Evolutionary conservation across 2,113 vertebrate genomes (phyloP).

Genomic region (Corythoichthys intestinalis): DNA sequence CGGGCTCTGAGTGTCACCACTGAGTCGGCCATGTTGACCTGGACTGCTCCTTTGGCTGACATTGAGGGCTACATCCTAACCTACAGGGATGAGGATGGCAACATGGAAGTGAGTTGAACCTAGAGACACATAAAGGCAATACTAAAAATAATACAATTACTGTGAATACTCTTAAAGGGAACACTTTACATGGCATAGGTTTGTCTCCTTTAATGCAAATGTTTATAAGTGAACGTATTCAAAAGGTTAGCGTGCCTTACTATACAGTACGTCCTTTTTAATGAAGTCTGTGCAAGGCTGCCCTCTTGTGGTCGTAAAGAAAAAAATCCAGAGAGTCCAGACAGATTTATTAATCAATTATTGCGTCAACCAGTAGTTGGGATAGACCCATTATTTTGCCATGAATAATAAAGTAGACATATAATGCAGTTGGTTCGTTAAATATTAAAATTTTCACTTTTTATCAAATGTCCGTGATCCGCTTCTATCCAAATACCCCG

Average conservation of each 20-base stretch:
- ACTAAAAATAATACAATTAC: not conserved
- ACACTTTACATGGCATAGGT: not conserved
- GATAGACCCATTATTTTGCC: not conserved
- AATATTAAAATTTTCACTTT: not conserved
- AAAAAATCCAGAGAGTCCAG: not conserved
- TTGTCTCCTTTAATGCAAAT: not conserved
- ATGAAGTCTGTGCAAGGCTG: slow-evolving; percentile 42
- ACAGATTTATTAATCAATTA: not conserved
- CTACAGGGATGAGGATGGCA: slow-evolving; percentile 71
- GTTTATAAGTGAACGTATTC: not conserved
- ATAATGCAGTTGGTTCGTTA: not conserved
- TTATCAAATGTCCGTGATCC: not conserved
- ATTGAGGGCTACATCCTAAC: slow-evolving; percentile 81
- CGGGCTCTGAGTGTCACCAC: slow-evolving; percentile 63
- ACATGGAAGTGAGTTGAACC: slow-evolving; percentile 68
- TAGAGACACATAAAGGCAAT: not conserved
- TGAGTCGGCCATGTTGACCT: slow-evolving; percentile 73
- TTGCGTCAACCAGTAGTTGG: not conserved
- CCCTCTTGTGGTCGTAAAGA: slow-evolving; percentile 55
- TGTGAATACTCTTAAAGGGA: not conserved
- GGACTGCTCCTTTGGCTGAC: slow-evolving; percentile 76
- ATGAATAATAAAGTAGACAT: not conserved
- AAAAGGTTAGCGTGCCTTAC: not conserved
- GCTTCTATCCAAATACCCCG: not conserved
- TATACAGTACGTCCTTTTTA: not conserved